These are phyloP conservation scores for Drosophila gunungcola DNA, from an alignment of 1,140 invertebrate species.

Conservation along the genomic window DNA sequence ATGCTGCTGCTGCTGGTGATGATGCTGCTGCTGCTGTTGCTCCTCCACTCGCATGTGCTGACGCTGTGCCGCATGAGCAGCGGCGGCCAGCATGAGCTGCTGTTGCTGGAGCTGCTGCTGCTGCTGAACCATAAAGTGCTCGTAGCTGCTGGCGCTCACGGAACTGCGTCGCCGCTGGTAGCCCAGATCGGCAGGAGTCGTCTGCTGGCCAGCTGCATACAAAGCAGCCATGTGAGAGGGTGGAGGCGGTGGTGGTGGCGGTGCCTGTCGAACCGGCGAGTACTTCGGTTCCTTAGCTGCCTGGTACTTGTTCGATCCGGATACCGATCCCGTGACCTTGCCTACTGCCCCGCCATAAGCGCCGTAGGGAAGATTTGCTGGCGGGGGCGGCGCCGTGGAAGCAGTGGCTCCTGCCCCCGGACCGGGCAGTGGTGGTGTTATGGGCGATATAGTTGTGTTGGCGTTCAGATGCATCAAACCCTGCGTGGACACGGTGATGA, in stretches of 20 bases:
- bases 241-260: constrained; percentile 67
- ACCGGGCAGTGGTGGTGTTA: constrained; percentile 77
- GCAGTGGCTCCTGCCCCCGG: constrained; percentile 71
- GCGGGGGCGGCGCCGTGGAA: constrained; percentile 80
- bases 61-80: constrained; percentile 65
- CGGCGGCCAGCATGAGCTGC: constrained; percentile 68
- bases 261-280: constrained; percentile 47
- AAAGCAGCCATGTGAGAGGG: constrained; percentile 60
- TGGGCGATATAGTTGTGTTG: constrained; percentile 81
- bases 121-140: constrained; percentile 71
- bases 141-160: constrained; percentile 71
- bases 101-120: constrained; percentile 68
- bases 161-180: constrained; percentile 70
- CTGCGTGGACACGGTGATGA: constrained; percentile 81
- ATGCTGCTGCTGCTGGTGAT: constrained; percentile 35
- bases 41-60: constrained; percentile 44
- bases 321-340: constrained; percentile 15
- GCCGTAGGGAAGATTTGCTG: constrained; percentile 69
- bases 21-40: constrained; percentile 48
- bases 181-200: constrained; percentile 47
- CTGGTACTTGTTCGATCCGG: constrained; percentile 36
- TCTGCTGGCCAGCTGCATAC: constrained; percentile 43
- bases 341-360: constrained; percentile 29
- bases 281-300: constrained; percentile 59
- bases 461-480: constrained; percentile 81